Evolutionary conservation across 2,888 invertebrate genomes (phyloP), one percentile per base, ranked within the genome.

Genomic region (Nebria salina): DNA sequence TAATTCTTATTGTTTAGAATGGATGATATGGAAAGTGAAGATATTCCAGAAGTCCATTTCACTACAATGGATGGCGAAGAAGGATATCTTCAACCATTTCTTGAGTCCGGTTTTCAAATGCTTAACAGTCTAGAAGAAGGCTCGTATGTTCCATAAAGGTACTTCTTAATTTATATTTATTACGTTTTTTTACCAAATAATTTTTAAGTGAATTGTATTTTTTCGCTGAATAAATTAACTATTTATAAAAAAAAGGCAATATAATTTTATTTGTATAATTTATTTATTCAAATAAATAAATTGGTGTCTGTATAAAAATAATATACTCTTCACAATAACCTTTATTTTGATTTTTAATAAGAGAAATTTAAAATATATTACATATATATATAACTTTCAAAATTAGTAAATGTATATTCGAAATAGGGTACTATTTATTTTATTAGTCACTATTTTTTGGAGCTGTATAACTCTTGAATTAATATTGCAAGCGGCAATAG

Each of bases 31-130:
- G 81, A 81, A 25, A 73, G 43, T 9, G 76, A 81, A 81, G 81
- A 81, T 76, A 74, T 81, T 41, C 81, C 81, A 13, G 81, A 81
- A 76, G 81, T 81, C 5, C 81, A 81, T 81, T 81, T 81, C 20
- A 76, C 81, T 73, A 75, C 80, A 26, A 80, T 80, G 75, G 80
- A 80, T 64, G 76, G 81, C 13, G 81, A 81, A 76, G 81, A 76
- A 76, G 81, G 76, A 1, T 81, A 81, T 76, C 72, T 81, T 66
- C 81, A 81, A 66, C 81, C 81, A 26, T 81, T 81, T 76, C 65
- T 81, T 7, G 81, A 81, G 75, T 81, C 81, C 13, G 81, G 81
- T 15, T 81, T 81, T 64, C 81, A 81, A 76, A 81, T 81, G 81
- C 68, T 81, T 65, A 42, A 81, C 25, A 81, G 81, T 66, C 72